A percentile compares a stretch with the other conserved stretches of the same genome.
phyloP scores from a whole-genome alignment of 2,797 vertebrate genomes.

The Ctenochaetus hawaiiensis region DNA sequence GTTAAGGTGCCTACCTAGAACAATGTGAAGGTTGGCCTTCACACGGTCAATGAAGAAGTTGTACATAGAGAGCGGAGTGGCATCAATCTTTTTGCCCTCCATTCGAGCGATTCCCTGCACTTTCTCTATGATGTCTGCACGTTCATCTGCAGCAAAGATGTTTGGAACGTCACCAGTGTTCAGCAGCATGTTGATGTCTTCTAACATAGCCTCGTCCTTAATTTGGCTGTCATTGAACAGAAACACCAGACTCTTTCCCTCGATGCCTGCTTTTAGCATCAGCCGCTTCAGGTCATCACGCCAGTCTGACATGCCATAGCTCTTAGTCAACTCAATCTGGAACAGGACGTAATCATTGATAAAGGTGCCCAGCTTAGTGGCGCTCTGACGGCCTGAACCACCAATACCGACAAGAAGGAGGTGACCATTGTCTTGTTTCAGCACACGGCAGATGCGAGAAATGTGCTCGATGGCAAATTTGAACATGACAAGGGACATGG shows the following conservation, averaged over 20 bases:
- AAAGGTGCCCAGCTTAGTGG: slow-evolving; percentile 90
- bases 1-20: slow-evolving; percentile 86
- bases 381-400: slow-evolving; percentile 92
- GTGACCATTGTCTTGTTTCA: slow-evolving; percentile 94
- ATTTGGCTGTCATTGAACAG: slow-evolving; percentile 93
- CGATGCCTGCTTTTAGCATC: slow-evolving; percentile 90
- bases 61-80: slow-evolving; percentile 92
- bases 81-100: slow-evolving; percentile 89
- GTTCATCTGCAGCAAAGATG: slow-evolving; percentile 93
- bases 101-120: slow-evolving; percentile 88
- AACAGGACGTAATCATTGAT: slow-evolving; percentile 91
- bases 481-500: slow-evolving; percentile 96
- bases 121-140: slow-evolving; percentile 92
- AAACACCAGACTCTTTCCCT: slow-evolving; percentile 87
- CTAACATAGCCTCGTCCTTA: slow-evolving; percentile 92
- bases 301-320: slow-evolving; percentile 89
- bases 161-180: slow-evolving; percentile 95
- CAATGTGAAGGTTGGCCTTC: slow-evolving; percentile 93
- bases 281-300: slow-evolving; percentile 92
- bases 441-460: slow-evolving; percentile 93
- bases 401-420: slow-evolving; percentile 92
- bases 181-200: slow-evolving; percentile 94
- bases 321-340: slow-evolving; percentile 94
- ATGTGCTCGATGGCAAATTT: slow-evolving; percentile 95
- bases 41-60: slow-evolving; percentile 93